Base-by-base conservation (phyloP, 1,140 invertebrate genomes). In the Lithobius niger region DNA sequence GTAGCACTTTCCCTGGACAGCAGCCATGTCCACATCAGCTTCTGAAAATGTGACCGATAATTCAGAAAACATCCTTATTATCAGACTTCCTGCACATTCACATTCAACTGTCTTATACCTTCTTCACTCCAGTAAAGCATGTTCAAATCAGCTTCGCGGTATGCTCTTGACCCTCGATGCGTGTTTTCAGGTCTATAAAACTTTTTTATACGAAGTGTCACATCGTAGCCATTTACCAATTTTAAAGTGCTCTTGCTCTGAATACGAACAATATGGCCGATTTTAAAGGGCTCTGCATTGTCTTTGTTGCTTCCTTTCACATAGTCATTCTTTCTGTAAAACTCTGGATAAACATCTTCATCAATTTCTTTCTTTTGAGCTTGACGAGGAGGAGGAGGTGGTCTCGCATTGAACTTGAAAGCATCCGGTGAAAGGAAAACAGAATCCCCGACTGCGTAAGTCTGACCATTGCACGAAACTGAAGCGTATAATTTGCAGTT, bases 101-200 rank as follows among this genome's bases (percentile, higher is more conserved):
- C n/a, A 36, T 36, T 36, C n/a, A 36, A 3, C 2, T 52, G 3
- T 26, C 61, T 73, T 40, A 68, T 72, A 75, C 83, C 76, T 75
- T 88, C 82, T 25, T 84, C 74, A 47, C 79, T 82, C 81, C 83
- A 88, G 67, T 83, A 90, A 0, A 89, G 63, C 42, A 82, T 67
- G 66, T 88, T 88, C 4, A 87, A 64, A 67, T 89, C 83, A 44
- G 77, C 69, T 54, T 82, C 76, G 56, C 79, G 72, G 2, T 59
- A 61, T 1, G 75, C 74, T 16, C 66, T 59, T 1, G 60, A 18
- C 50, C 75, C 74, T 58, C 75, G 77, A 49, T 77, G 76, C 4
- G 84, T 88, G 63, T 88, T 82, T 70, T 88, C 84, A 1, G 84
- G 83, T 60, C 86, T 76, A 62, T 84, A 88, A 63, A 88, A 75